These are phyloP conservation scores for Diarsia dahlii DNA, from an alignment of 2,888 invertebrate species.

Conservation along the genomic window DNA sequence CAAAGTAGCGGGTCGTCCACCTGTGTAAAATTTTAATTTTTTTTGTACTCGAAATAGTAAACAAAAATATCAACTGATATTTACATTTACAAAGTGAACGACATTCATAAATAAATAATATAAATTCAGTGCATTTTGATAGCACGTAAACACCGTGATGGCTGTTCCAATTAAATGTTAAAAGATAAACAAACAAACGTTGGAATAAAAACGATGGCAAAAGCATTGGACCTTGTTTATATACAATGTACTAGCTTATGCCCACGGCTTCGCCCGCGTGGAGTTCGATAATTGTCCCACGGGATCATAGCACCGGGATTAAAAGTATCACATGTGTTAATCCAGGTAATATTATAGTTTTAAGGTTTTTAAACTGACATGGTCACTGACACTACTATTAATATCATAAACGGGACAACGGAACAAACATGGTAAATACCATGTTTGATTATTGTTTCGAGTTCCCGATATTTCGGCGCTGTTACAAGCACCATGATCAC, in stretches of 20 bases:
- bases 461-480: too few relatives aligned
- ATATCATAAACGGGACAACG: too few relatives aligned
- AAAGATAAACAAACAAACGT: conserved; percentile 47
- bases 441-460: too few relatives aligned
- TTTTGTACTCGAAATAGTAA: conserved; percentile 7
- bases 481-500: too few relatives aligned
- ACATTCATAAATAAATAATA: conserved; percentile 51
- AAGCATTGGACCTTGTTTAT: conserved; percentile 34
- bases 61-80: conserved; percentile 30
- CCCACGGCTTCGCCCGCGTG: too few relatives aligned
- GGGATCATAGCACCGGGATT: too few relatives aligned
- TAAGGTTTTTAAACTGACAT: too few relatives aligned
- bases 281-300: too few relatives aligned
- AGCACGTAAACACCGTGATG: conserved; percentile 59
- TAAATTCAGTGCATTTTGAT: conserved; percentile 53
- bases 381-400: too few relatives aligned
- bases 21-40: conserved; percentile 16
- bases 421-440: too few relatives aligned
- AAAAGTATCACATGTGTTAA: too few relatives aligned
- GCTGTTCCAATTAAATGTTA: conserved; percentile 65
- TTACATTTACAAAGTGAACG: conserved; percentile 33
- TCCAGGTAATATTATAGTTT: too few relatives aligned
- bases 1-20: neutral
- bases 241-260: conserved; percentile 11
- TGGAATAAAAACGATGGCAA: conserved; percentile 52